Evolutionary conservation across 2,797 vertebrate species (phyloP).

Genomic region (Ceyx erithaca): DNA sequence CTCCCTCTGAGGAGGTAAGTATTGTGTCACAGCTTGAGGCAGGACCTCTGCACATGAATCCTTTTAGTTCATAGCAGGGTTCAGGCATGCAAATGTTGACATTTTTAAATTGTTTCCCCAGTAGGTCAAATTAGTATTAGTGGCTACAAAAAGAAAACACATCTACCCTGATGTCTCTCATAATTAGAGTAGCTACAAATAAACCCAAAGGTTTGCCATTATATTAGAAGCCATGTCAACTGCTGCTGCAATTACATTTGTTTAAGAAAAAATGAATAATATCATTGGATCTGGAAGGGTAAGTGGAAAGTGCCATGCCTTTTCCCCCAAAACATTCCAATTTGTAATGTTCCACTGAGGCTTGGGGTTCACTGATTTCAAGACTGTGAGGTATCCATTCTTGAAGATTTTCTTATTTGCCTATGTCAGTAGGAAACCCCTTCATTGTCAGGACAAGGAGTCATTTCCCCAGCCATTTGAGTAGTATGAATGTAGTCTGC

Average conservation of each 20-base stretch:
- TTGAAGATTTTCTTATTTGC: not conserved
- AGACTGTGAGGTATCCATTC: not conserved
- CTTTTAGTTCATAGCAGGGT: constrained; percentile 55
- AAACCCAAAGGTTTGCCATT: constrained; percentile 12
- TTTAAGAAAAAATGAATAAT: constrained; percentile 39
- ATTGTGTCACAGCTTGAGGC: constrained; percentile 56
- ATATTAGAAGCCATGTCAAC: not conserved
- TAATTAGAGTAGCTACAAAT: constrained; percentile 26
- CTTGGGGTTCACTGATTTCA: not conserved
- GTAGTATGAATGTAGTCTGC: not conserved
- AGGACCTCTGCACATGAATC: constrained; percentile 30
- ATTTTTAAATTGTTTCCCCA: constrained; percentile 63
- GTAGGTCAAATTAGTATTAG: constrained; percentile 61
- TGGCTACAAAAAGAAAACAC: constrained; percentile 48
- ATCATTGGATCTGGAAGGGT: constrained; percentile 33
- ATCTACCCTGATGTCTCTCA: constrained; percentile 18
- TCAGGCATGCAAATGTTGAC: constrained; percentile 64
- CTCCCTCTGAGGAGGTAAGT: constrained; percentile 52
- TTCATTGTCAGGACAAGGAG: not conserved
- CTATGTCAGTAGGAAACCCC: not conserved
- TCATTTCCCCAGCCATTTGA: not conserved
- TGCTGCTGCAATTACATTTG: constrained; percentile 24
- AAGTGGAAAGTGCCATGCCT: constrained; percentile 43
- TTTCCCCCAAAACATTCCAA: not conserved
- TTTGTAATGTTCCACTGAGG: not conserved